phyloP scores from a whole-genome alignment of 2,113 vertebrate species.

The Gambusia holbrooki region DNA sequence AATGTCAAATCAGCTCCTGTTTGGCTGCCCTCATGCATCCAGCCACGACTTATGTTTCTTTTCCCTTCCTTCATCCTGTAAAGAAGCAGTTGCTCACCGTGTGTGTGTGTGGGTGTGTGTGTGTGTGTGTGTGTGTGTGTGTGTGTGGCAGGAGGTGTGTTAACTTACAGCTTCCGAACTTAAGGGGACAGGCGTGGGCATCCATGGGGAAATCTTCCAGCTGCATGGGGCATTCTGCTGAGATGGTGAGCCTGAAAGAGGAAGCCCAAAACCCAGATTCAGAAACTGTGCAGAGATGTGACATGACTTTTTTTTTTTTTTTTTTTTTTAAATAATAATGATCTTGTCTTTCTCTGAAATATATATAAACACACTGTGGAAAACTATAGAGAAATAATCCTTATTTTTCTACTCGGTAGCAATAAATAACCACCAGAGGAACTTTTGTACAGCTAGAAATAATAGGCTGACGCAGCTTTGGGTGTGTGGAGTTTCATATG shows the following conservation, averaged over 20 bases:
- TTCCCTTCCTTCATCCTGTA: constrained; percentile 10
- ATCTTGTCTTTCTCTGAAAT: too few relatives aligned
- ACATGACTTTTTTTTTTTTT: neutral
- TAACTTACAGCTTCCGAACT: constrained; percentile 98
- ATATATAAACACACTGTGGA: neutral
- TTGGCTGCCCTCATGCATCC: neutral
- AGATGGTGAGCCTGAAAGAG: constrained; percentile 89
- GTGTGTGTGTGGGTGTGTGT: constrained; percentile 13
- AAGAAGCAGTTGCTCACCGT: neutral
- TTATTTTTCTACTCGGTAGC: constrained; percentile 2
- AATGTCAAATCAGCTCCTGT: neutral
- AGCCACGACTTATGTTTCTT: too few relatives aligned
- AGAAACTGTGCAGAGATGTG: constrained; percentile 4
- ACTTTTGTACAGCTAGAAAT: neutral
- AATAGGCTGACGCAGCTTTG: neutral
- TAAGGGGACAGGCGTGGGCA: constrained; percentile 94
- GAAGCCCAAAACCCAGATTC: constrained; percentile 3
- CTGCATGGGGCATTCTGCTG: constrained; percentile 98
- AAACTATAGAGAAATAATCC: constrained; percentile 7
- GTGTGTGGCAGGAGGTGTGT: neutral
- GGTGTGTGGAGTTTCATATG: neutral
- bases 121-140: constrained; percentile 8
- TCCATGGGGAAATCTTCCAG: constrained; percentile 99
- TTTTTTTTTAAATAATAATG: neutral
- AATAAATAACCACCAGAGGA: constrained; percentile 35